These are phyloP conservation scores for Carabus problematicus DNA, from an alignment of 2,888 invertebrate genomes.

Conservation along the genomic window DNA sequence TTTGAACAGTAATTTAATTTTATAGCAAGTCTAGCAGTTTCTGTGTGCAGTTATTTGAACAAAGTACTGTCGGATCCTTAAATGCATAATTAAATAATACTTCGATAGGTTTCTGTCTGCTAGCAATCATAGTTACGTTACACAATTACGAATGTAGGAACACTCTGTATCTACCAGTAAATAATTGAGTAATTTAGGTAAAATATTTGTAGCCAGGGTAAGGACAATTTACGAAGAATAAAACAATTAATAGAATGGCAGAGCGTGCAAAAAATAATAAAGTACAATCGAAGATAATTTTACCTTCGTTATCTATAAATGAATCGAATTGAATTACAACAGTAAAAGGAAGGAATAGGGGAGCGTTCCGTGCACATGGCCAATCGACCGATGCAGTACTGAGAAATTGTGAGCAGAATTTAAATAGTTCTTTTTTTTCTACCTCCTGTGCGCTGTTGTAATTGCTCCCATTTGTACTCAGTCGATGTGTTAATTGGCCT, in stretches of 20 bases:
- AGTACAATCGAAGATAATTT: slow-evolving; percentile 42
- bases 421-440: slow-evolving; percentile 34
- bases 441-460: slow-evolving; percentile 17
- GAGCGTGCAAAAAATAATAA: slow-evolving; percentile 38
- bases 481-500: slow-evolving; percentile 36
- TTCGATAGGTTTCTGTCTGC: too few relatives aligned
- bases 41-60: too few relatives aligned
- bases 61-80: too few relatives aligned
- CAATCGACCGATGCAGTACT: slow-evolving; percentile 16
- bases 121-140: too few relatives aligned
- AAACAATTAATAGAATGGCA: slow-evolving; percentile 6
- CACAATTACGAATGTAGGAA: too few relatives aligned
- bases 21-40: too few relatives aligned
- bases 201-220: not conserved
- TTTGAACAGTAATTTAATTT: too few relatives aligned
- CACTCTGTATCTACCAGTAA: too few relatives aligned
- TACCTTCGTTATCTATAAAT: slow-evolving; percentile 43
- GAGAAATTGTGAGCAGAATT: slow-evolving; percentile 30
- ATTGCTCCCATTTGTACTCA: slow-evolving; percentile 29
- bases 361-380: slow-evolving; percentile 20
- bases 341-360: slow-evolving; percentile 33
- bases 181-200: too few relatives aligned
- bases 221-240: slow-evolving; percentile 11
- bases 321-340: slow-evolving; percentile 41
- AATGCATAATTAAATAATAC: too few relatives aligned